Evolutionary conservation across 2,888 invertebrate genomes (phyloP).

Genomic region (Synanthedon tipuliformis): DNA sequence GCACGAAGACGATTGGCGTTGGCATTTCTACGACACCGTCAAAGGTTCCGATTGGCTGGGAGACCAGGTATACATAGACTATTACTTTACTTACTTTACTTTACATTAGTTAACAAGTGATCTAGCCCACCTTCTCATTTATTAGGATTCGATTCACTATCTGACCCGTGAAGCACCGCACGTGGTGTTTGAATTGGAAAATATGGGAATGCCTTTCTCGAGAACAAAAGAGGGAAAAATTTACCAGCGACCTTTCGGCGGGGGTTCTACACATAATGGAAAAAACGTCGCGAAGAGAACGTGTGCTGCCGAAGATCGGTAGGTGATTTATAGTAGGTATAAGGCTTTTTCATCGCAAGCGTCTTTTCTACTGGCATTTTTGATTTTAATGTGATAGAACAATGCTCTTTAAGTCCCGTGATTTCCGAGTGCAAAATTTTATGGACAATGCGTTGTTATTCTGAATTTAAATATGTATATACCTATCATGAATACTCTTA

Average conservation of each 20-base stretch:
- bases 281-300: slow-evolving; percentile 94
- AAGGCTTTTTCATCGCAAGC: neutral
- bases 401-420: too few relatives aligned
- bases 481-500: too few relatives aligned
- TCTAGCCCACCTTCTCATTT: neutral
- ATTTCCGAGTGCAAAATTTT: too few relatives aligned
- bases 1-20: slow-evolving; percentile 96
- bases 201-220: slow-evolving; percentile 98
- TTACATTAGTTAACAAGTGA: neutral
- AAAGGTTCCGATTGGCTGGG: slow-evolving; percentile 99
- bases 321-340: neutral
- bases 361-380: too few relatives aligned
- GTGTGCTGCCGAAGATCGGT: slow-evolving; percentile 93
- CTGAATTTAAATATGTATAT: too few relatives aligned
- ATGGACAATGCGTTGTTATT: too few relatives aligned
- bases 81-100: too few relatives aligned
- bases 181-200: slow-evolving; percentile 88
- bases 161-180: slow-evolving; percentile 89
- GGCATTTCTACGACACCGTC: slow-evolving; percentile 98
- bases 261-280: slow-evolving; percentile 92
- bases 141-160: slow-evolving; percentile 94
- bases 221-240: slow-evolving; percentile 95
- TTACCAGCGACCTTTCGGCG: slow-evolving; percentile 98
- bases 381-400: too few relatives aligned
- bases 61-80: slow-evolving; percentile 74